phyloP scores from a whole-genome alignment of 2,113 vertebrate genomes.

The Pitta sordida region DNA sequence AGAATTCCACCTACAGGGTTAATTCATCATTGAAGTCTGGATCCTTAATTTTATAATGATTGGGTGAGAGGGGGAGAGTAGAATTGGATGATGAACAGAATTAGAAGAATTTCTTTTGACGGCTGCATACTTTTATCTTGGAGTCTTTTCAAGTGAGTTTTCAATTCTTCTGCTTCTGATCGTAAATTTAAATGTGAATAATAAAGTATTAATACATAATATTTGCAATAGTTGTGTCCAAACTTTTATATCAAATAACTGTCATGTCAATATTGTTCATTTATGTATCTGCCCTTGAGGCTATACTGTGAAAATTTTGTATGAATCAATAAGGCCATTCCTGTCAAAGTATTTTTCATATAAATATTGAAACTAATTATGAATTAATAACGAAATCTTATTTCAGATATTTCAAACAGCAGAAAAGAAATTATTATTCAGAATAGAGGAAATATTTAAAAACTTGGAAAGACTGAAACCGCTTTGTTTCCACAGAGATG shows the following conservation, averaged over 20 bases:
- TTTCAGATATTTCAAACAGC: background rate
- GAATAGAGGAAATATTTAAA: background rate
- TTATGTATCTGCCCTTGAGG: background rate
- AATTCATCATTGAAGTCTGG: background rate
- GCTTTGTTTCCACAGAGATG: background rate
- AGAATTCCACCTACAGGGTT: background rate
- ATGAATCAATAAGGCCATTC: background rate
- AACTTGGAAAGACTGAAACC: background rate
- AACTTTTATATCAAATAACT: background rate
- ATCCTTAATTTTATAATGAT: background rate
- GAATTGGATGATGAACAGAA: background rate
- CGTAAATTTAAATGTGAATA: background rate
- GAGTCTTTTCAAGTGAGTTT: background rate
- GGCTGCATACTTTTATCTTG: background rate
- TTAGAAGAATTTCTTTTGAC: background rate
- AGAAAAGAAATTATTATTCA: background rate
- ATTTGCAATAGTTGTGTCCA: background rate
- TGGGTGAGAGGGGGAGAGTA: accelerated
- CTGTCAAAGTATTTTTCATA: background rate
- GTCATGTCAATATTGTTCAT: background rate
- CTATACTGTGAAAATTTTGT: background rate
- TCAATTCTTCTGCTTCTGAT: background rate
- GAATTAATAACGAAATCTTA: background rate
- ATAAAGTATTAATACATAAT: background rate
- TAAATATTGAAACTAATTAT: background rate